Evolutionary conservation across 2,113 vertebrate genomes (phyloP).

Genomic region (Sialia sialis): DNA sequence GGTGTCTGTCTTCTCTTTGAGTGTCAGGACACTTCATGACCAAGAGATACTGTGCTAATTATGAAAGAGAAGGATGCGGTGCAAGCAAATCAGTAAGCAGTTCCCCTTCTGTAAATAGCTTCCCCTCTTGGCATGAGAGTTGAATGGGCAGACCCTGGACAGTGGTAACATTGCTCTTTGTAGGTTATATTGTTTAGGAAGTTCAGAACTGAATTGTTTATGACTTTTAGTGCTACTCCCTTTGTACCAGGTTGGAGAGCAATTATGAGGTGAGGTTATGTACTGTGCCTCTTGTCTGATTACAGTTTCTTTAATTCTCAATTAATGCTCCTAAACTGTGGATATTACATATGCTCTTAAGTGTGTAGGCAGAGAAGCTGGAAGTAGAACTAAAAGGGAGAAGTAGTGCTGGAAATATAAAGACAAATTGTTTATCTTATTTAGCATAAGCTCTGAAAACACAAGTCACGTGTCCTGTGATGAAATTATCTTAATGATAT

Average conservation of each 20-base stretch:
- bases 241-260: neutral
- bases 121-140: neutral
- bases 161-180: neutral
- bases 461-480: rapidly evolving
- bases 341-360: neutral
- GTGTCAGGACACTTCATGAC: neutral
- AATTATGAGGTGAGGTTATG: neutral
- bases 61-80: neutral
- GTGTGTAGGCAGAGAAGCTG: neutral
- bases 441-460: neutral
- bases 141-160: neutral
- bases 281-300: neutral
- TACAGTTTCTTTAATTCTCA: neutral
- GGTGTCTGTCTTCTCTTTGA: neutral
- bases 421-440: neutral
- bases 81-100: neutral
- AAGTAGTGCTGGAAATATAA: neutral
- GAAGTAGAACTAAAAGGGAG: neutral
- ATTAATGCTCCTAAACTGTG: neutral
- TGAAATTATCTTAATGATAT: neutral
- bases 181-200: neutral
- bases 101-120: neutral
- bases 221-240: neutral
- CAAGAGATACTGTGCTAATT: neutral
- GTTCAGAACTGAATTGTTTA: neutral